These are phyloP conservation scores for Cheirogaleus major DNA, from an alignment of 2,797 vertebrate species.

Conservation along the genomic window DNA sequence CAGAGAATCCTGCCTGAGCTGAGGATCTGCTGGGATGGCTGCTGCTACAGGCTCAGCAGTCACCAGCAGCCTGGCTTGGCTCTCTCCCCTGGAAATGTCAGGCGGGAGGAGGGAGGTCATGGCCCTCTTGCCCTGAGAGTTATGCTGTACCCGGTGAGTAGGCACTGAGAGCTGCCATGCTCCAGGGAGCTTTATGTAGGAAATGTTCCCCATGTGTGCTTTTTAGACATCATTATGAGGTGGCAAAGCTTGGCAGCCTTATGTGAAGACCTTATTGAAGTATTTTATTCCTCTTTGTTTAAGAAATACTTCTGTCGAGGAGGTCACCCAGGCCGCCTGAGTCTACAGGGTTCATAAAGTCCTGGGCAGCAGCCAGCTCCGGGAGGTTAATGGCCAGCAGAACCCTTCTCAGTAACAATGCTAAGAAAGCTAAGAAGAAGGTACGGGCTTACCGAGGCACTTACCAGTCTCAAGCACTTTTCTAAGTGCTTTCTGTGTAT, in stretches of 20 bases:
- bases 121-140: background rate
- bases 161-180: fast-evolving
- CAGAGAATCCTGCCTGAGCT: background rate
- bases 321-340: background rate
- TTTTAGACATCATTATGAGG: background rate
- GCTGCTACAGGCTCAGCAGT: background rate
- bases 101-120: fast-evolving
- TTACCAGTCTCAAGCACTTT: background rate
- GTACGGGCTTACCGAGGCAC: background rate
- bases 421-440: background rate
- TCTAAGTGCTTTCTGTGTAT: too few species aligned
- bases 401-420: background rate
- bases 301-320: background rate
- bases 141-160: background rate
- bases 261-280: background rate
- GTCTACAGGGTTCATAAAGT: background rate
- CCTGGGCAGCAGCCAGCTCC: background rate
- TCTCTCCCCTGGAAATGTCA: background rate
- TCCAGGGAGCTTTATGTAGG: background rate
- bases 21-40: background rate
- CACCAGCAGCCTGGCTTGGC: background rate
- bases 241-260: background rate
- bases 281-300: background rate
- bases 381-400: background rate
- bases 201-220: background rate